phyloP scores from a whole-genome alignment of 2,797 vertebrate genomes.

The Huso huso region DNA sequence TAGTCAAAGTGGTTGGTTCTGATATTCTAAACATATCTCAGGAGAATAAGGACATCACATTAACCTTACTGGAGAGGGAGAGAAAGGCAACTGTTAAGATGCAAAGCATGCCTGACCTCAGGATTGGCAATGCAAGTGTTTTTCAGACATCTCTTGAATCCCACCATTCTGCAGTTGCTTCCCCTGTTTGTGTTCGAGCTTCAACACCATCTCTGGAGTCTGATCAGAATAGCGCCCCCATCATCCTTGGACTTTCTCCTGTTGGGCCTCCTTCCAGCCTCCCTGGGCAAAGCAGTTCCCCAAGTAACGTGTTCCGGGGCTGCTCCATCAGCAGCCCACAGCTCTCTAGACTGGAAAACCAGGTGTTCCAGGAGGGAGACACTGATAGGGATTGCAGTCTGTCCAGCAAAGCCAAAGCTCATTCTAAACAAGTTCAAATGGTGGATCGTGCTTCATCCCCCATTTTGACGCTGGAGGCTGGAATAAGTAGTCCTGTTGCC shows the following conservation, averaged over 20 bases:
- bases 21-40: conserved; percentile 39
- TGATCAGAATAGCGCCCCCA: conserved; percentile 33
- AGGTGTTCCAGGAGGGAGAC: conserved; percentile 31
- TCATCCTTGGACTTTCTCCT: conserved; percentile 32
- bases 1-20: conserved; percentile 58
- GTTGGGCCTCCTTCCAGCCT: conserved; percentile 29
- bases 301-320: conserved; percentile 32
- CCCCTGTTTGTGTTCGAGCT: conserved; percentile 24
- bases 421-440: conserved; percentile 38
- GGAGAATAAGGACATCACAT: conserved; percentile 26
- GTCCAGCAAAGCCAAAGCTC: background rate
- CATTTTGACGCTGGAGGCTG: conserved; percentile 72
- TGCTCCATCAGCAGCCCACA: conserved; percentile 27
- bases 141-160: conserved; percentile 10
- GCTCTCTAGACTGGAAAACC: conserved; percentile 28
- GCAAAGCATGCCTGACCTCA: conserved; percentile 41
- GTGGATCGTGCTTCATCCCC: conserved; percentile 90
- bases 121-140: conserved; percentile 10
- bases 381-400: conserved; percentile 17
- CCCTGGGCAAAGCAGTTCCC: conserved; percentile 32
- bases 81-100: conserved; percentile 31
- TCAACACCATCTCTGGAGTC: conserved; percentile 30
- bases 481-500: conserved; percentile 29
- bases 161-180: conserved; percentile 9
- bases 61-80: conserved; percentile 15